Base-by-base conservation (phyloP, 2,113 vertebrate species). In the Rhadina sibilatrix region DNA sequence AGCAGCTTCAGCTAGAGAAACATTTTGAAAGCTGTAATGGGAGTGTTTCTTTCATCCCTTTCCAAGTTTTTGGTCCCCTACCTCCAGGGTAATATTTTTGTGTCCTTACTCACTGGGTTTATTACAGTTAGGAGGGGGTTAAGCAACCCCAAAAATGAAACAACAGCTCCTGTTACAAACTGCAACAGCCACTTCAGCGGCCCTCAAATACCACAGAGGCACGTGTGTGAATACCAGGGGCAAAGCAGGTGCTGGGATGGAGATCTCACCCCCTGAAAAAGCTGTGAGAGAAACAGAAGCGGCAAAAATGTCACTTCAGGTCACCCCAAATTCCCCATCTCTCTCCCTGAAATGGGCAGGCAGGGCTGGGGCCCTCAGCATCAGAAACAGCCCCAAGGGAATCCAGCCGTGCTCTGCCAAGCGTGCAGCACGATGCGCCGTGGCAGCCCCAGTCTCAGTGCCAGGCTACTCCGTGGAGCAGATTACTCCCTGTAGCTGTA, bases 1-100 rank as follows among this genome's bases (percentile, higher is more conserved):
- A 94, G 85, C 94, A 88, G 76, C 63, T 93, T 83, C 75, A 83
- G 92, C 66, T 86, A 72, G 42, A 85, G 66, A 90, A 79, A 88
- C 28, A 13, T 90, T 92, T 96, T 91, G 76, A 25, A 89, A 82
- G 61, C 82, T 80, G 65, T 82, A 75, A 89, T 83, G 22, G 15
- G 19, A 79, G 49, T 5, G 28, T 46, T 94, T 83, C 70, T 85
- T 96, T 94, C 59, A 88, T 88, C 46, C 15, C 47, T 69, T 57
- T 77, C 75, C 83, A 93, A 76, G 85, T 18, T 93, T 79, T 83
- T 66, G 40, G 74, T 66, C 82, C 75, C 57, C 37, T 93, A 69
- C 63, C 74, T 79, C 35, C 68, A 35, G 40, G 56, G 66, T 35
- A 65, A 28, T 49, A 47, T 69, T 87, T 92, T 35, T 59, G 23